These are phyloP conservation scores for Amblyraja radiata DNA, from an alignment of 2,797 vertebrate genomes.

Conservation along the genomic window DNA sequence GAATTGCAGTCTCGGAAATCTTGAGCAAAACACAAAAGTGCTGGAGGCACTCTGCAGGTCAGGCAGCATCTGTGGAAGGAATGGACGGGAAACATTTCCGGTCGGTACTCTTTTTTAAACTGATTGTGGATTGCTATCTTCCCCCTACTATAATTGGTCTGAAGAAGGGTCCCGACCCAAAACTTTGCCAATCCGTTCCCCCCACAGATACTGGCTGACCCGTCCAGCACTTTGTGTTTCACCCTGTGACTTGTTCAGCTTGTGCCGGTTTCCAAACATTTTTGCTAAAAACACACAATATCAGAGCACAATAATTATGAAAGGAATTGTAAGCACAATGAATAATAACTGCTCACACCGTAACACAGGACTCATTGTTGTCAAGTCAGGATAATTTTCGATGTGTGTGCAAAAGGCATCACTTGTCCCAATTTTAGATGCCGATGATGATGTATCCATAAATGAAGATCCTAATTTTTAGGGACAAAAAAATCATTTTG, in stretches of 20 bases:
- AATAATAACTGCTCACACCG: not conserved
- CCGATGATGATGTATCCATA: not conserved
- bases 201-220: too few species aligned
- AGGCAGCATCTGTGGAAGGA: too few species aligned
- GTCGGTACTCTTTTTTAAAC: too few species aligned
- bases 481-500: not conserved
- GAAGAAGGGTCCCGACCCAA: too few species aligned
- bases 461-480: not conserved
- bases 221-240: not conserved
- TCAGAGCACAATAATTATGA: not conserved
- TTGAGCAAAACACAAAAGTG: too few species aligned
- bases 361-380: not conserved
- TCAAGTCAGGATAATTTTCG: not conserved
- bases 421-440: not conserved
- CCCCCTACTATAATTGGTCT: too few species aligned
- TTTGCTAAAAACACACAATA: not conserved
- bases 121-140: too few species aligned
- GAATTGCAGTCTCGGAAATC: too few species aligned
- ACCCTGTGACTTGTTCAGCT: not conserved
- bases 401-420: not conserved
- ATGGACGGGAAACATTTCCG: too few species aligned
- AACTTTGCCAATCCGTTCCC: too few species aligned
- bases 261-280: not conserved
- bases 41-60: too few species aligned
- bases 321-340: not conserved